Evolutionary conservation across 1,140 invertebrate genomes (phyloP), one percentile per base, ranked within the genome.

Genomic region (Rhagoletis pomonella): DNA sequence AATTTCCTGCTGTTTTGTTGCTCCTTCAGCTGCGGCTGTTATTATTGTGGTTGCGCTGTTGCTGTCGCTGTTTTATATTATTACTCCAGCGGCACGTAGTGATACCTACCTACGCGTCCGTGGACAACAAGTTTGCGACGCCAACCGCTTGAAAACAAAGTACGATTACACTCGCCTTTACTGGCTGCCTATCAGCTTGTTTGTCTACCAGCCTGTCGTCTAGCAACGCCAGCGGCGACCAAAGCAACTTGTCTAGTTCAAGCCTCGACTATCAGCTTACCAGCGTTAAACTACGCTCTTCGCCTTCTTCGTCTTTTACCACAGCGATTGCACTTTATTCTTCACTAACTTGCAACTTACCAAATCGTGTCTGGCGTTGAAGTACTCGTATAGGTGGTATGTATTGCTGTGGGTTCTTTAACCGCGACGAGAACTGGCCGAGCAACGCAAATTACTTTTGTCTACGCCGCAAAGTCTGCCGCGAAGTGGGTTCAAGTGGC

Each of bases 381-480:
- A 67, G 19, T 12, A 42, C 65, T 12, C 0, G 29, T 29, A 29
- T 29, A 19, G 12, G 69, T 44, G 39, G 9, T 50, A 6, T 14
- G 47, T 42, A 9, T 55, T 81, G 14, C 19, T 81, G 19, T 55
- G 14, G 67, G 67, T 47, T 81, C 47, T 81, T 50, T 81, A 42
- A 12, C 67, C 67, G 47, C 73, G 6, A 81, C 73, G 6, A 81
- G 73, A 47, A 55, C n/a, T 9, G 73, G 10, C 47, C 14, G 12
- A 10, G 42, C 29, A 44, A 47, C 14, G 3, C 44, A 73, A 73
- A 81, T 81, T 81, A 55, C 73, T 81, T 81, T 55, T 55, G 73
- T 81, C 73, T 81, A 55, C 44, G 73, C 73, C 73, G 47, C 47
- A 81, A 55, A 19, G 73, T 81, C 17, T 81, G 73, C 73, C 47